These are phyloP conservation scores for Macquaria ambigua DNA, from an alignment of 2,113 vertebrate genomes.

Conservation along the genomic window DNA sequence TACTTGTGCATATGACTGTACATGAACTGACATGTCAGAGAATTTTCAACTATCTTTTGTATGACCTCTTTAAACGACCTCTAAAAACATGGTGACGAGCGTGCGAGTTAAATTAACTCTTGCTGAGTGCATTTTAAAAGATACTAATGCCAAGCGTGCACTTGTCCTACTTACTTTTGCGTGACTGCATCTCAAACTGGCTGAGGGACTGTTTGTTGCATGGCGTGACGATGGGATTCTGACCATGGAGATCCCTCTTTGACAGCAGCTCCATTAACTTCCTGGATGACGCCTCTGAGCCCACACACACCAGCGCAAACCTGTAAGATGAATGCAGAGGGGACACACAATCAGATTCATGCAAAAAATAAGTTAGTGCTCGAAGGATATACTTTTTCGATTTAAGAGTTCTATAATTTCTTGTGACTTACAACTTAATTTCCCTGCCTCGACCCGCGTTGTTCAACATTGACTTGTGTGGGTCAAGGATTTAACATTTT, in stretches of 20 bases:
- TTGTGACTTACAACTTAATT: not conserved
- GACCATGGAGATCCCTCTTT: conserved; percentile 97
- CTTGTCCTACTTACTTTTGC: conserved; percentile 92
- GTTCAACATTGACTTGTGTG: not conserved
- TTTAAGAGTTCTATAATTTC: not conserved
- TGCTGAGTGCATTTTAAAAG: not conserved
- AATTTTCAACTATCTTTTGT: not conserved
- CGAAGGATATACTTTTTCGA: not conserved
- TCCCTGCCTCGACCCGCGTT: not conserved
- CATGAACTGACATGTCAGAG: not conserved
- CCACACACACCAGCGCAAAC: conserved; percentile 98
- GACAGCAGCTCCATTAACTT: conserved; percentile 97
- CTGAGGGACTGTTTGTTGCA: conserved; percentile 99
- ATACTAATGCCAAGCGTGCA: not conserved
- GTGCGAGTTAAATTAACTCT: not conserved
- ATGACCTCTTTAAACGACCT: not conserved
- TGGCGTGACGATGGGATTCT: conserved; percentile 97
- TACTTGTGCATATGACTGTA: not conserved
- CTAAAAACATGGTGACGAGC: not conserved
- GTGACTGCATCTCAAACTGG: conserved; percentile 99
- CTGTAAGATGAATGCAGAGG: conserved; percentile 73
- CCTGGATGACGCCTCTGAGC: conserved; percentile 96
- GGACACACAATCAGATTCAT: not conserved
- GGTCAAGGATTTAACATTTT: not conserved
- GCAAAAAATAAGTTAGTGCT: not conserved